phyloP scores from a whole-genome alignment of 1,140 invertebrate species.

The Aleiodes sp. region DNA sequence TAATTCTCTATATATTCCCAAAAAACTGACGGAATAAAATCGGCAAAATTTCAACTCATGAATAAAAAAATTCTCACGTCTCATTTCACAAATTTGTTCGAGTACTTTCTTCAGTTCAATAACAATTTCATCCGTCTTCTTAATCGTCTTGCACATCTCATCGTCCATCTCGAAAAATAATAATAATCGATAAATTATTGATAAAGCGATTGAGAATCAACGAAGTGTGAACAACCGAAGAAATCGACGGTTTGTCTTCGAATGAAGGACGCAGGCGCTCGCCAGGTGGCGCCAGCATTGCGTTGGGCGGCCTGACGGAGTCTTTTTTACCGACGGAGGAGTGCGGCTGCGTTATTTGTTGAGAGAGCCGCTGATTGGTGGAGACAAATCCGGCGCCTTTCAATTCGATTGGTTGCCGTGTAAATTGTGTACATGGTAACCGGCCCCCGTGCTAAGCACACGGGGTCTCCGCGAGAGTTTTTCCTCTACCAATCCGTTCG shows the following conservation, averaged over 20 bases:
- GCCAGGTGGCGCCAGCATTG: no score
- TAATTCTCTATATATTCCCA: no score
- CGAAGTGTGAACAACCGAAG: neutral
- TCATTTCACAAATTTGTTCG: neutral
- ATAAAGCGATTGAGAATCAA: neutral
- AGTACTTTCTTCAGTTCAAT: neutral
- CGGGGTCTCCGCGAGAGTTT: neutral
- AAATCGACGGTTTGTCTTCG: neutral
- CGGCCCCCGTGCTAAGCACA: neutral
- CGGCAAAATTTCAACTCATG: no score
- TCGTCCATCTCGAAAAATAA: neutral
- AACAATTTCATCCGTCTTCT: neutral
- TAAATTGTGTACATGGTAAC: slow-evolving; percentile 15
- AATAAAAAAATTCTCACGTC: neutral
- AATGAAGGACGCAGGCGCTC: no score
- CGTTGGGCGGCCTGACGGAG: neutral
- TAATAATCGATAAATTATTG: no score
- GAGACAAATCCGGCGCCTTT: neutral
- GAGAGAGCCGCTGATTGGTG: neutral
- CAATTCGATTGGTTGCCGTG: neutral
- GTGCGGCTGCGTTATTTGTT: neutral
- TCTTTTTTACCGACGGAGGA: neutral
- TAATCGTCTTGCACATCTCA: neutral
- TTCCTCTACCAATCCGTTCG: neutral
- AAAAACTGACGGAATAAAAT: no score